Percentiles rank a stretch among this genome's conserved stretches.
phyloP scores from a whole-genome alignment of 2,113 vertebrate species.

The Galbula dea region DNA sequence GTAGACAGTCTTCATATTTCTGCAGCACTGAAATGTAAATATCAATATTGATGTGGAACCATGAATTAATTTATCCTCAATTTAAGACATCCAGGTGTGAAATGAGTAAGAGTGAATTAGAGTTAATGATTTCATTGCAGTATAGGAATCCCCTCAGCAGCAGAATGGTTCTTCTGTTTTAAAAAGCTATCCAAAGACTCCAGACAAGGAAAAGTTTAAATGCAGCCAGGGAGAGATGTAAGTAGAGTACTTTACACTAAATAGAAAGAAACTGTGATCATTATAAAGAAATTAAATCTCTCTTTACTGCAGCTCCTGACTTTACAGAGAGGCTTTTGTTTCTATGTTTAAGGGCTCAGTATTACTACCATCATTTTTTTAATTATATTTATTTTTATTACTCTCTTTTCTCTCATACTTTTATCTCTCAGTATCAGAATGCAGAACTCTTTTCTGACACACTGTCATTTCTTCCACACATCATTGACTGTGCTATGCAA shows the following conservation, averaged over 20 bases:
- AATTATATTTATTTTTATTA: not conserved
- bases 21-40: slow-evolving; percentile 9
- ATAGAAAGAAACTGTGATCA: not conserved
- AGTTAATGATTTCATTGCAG: slow-evolving; percentile 26
- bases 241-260: not conserved
- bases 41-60: not conserved
- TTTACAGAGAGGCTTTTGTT: not conserved
- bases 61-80: slow-evolving; percentile 17
- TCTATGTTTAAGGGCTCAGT: not conserved
- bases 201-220: slow-evolving; percentile 7
- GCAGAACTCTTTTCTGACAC: not conserved
- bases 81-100: slow-evolving; percentile 20
- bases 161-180: not conserved
- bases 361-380: not conserved
- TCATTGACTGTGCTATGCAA: not conserved
- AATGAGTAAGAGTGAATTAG: slow-evolving; percentile 1
- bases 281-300: not conserved
- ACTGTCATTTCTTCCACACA: not conserved
- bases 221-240: not conserved
- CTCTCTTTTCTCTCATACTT: not conserved
- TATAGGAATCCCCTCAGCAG: not conserved
- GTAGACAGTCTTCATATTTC: not conserved
- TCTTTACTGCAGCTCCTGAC: not conserved
- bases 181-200: slow-evolving; percentile 4
- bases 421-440: not conserved